Evolutionary conservation across 2,113 vertebrate genomes (phyloP), one percentile per base, ranked within the genome.

Genomic region (Catharus bicknelli): DNA sequence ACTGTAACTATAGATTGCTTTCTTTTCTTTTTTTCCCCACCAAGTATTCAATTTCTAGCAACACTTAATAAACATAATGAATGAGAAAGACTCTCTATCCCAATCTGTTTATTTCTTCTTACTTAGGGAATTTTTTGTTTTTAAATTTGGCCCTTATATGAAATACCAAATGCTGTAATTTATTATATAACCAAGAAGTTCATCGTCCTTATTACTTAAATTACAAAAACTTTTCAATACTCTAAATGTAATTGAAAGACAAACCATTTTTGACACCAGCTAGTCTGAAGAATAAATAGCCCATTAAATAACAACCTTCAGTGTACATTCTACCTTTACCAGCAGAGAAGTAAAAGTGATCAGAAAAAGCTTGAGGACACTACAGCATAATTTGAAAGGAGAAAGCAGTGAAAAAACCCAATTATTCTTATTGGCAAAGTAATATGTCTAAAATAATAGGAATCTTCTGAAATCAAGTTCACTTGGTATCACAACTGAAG

Each of bases 241-340:
- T 79, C 43, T 54, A 57, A 79, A 75, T 1, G 3, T 34, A 87
- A 79, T 2, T 91, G 69, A 82, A 88, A 90, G 51, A 86, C 5
- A 63, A 90, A 57, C 36, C 53, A 20, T 13, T 84, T 75, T 83
- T 91, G 27, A 83, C 62, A 92, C n/a, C 27, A 85, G 27, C 27
- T 82, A 29, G 36, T 92, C 86, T 78, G 54, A 91, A 89, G 62
- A 87, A 82, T 67, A 87, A 84, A 84, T 26, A 70, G 59, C 13
- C 29, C 51, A 54, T 66, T 80, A 73, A 86, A 81, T 18, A 83
- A 77, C 51, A 92, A 57, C 2, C 34, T 40, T 55, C 50, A 76
- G 27, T 25, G 42, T 66, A 75, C 47, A 27, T 67, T 88, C 66
- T 55, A 36, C 62, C 57, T 92, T 79, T 66, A 83, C 32, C 83